phyloP scores from a whole-genome alignment of 2,797 vertebrate species.

The Oreonectes daqikongensis region DNA sequence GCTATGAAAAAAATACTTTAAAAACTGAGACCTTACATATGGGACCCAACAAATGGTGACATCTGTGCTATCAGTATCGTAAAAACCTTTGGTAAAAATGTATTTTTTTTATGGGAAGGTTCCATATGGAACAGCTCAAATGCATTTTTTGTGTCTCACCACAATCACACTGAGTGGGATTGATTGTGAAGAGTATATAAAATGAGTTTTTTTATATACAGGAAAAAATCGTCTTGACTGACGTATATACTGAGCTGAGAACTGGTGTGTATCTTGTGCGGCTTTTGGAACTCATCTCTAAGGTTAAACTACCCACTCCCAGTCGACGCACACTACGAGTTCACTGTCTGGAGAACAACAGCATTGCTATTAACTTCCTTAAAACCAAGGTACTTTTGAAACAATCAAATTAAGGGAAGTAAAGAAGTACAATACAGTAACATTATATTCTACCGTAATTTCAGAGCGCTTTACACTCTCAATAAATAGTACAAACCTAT shows the following conservation, averaged over 20 bases:
- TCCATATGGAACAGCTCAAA: too few species aligned
- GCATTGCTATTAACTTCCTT: constrained; percentile 87
- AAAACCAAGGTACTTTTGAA: constrained; percentile 77
- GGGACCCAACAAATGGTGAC: too few species aligned
- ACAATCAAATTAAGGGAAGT: neutral
- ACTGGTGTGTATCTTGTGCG: constrained; percentile 80
- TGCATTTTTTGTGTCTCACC: too few species aligned
- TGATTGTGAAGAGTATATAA: neutral
- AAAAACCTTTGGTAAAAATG: too few species aligned
- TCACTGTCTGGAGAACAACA: constrained; percentile 91
- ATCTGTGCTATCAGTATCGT: too few species aligned
- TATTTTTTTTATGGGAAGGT: too few species aligned
- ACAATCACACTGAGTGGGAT: too few species aligned
- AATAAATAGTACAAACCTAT: neutral
- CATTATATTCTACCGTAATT: neutral
- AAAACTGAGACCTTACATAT: too few species aligned
- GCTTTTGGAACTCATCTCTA: constrained; percentile 86
- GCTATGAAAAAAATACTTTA: too few species aligned
- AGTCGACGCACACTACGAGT: constrained; percentile 79
- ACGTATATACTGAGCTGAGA: constrained; percentile 84
- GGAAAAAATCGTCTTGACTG: constrained; percentile 74
- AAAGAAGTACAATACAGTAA: neutral
- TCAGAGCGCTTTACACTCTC: neutral
- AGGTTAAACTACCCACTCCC: constrained; percentile 75
- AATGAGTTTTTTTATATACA: constrained; percentile 58